phyloP scores from a whole-genome alignment of 2,113 vertebrate species.

The Thomomys bottae region DNA sequence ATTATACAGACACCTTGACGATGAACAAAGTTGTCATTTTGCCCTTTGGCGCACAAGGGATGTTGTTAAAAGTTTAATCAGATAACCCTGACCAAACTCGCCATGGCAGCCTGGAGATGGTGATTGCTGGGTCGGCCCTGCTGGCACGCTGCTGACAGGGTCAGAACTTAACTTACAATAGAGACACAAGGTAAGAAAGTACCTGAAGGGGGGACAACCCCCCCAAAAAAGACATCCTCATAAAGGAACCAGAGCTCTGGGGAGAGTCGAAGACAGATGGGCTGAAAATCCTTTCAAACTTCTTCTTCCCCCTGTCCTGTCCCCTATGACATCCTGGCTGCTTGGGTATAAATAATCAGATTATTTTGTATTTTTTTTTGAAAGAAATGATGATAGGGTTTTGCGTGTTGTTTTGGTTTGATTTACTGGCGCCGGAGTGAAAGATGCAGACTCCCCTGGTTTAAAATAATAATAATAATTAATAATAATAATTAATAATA shows the following conservation, averaged over 20 bases:
- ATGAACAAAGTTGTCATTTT: constrained; percentile 92
- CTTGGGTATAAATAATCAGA: too few species aligned
- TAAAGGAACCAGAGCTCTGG: constrained; percentile 67
- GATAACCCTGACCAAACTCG: constrained; percentile 89
- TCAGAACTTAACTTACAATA: constrained; percentile 88
- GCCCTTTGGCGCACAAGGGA: constrained; percentile 93
- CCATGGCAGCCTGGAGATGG: constrained; percentile 88
- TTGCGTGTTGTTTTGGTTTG: background rate
- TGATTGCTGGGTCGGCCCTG: constrained; percentile 90
- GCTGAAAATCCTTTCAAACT: constrained; percentile 82
- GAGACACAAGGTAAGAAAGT: constrained; percentile 87
- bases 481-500: too few species aligned
- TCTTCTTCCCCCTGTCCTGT: constrained; percentile 81
- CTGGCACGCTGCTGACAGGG: constrained; percentile 89
- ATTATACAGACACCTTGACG: constrained; percentile 95
- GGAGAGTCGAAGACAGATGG: constrained; percentile 88
- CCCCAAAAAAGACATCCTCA: constrained; percentile 80
- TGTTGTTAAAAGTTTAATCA: constrained; percentile 94
- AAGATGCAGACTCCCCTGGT: too few species aligned
- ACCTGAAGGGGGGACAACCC: constrained; percentile 83
- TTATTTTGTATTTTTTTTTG: too few species aligned
- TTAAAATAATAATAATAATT: too few species aligned
- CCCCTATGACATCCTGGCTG: constrained; percentile 86
- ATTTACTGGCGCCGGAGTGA: background rate
- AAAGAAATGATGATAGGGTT: too few species aligned